These are phyloP conservation scores for Hemibagrus wyckioides DNA, from an alignment of 2,113 vertebrate species.

Conservation along the genomic window DNA sequence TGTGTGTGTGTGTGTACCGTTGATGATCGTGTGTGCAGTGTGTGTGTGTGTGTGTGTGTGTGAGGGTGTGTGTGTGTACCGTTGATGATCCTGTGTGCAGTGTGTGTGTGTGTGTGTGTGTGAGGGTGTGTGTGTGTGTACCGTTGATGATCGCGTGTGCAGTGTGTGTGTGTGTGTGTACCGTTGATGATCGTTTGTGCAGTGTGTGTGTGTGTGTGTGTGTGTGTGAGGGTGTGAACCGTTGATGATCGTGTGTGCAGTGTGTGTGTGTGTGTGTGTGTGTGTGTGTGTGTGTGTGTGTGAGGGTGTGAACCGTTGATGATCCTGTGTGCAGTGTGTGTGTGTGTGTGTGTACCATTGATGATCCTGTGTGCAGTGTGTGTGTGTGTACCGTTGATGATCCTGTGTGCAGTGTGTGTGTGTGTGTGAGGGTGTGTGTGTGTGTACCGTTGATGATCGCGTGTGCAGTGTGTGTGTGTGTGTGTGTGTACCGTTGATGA, in stretches of 20 bases:
- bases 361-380: too few species aligned
- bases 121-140: conserved; percentile 13
- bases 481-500: conserved; percentile 4
- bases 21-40: not conserved
- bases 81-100: not conserved
- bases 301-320: too few species aligned
- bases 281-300: conserved; percentile 12
- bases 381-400: conserved; percentile 4
- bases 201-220: not conserved
- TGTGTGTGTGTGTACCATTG: not conserved
- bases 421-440: conserved; percentile 3
- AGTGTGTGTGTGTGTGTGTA: not conserved
- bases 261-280: not conserved
- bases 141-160: not conserved
- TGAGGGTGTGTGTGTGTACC: too few species aligned
- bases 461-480: not conserved
- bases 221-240: conserved; percentile 11
- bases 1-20: conserved; percentile 9
- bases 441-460: not conserved
- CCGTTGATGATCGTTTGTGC: not conserved
- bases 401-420: too few species aligned
- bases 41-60: not conserved
- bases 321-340: not conserved
- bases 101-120: not conserved
- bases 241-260: not conserved